Percentiles rank a stretch among this genome's conserved stretches.
Evolutionary conservation across 2,113 vertebrate genomes (phyloP).

Genomic region (Anarhynchus alexandrinus): DNA sequence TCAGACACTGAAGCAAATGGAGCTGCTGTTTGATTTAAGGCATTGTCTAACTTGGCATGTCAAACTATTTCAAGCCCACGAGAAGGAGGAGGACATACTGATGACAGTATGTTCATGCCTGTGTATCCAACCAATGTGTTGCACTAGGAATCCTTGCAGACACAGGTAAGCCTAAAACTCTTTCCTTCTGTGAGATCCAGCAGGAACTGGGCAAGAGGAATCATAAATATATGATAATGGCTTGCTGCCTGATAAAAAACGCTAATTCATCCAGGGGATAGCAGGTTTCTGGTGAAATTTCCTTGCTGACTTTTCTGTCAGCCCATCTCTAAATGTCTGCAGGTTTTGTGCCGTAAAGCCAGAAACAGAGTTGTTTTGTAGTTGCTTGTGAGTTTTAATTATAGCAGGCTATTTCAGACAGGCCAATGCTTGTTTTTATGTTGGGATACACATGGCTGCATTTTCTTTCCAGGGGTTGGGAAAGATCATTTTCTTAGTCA

Average conservation of each 20-base stretch:
- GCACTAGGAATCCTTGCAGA: neutral
- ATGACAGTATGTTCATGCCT: neutral
- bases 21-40: neutral
- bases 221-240: slow-evolving; percentile 38
- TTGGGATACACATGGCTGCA: slow-evolving; percentile 24
- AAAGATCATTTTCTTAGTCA: slow-evolving; percentile 45
- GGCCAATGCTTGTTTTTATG: slow-evolving; percentile 15
- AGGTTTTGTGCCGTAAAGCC: neutral
- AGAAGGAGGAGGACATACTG: neutral
- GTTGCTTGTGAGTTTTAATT: slow-evolving; percentile 5
- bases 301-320: slow-evolving; percentile 8
- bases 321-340: neutral
- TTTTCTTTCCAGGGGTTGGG: slow-evolving; percentile 11
- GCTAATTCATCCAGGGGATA: slow-evolving; percentile 26
- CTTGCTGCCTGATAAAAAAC: neutral
- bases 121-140: neutral
- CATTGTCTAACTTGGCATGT: neutral
- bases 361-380: slow-evolving; percentile 19
- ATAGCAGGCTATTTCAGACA: slow-evolving; percentile 22
- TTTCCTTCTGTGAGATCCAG: slow-evolving; percentile 2
- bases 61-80: neutral
- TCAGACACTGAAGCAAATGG: neutral
- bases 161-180: neutral
- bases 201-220: slow-evolving; percentile 8
- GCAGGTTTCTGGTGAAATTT: slow-evolving; percentile 48